Evolutionary conservation across 2,888 invertebrate species (phyloP), one percentile per base, ranked within the genome.

Genomic region (Macrosoma leucophasiata): DNA sequence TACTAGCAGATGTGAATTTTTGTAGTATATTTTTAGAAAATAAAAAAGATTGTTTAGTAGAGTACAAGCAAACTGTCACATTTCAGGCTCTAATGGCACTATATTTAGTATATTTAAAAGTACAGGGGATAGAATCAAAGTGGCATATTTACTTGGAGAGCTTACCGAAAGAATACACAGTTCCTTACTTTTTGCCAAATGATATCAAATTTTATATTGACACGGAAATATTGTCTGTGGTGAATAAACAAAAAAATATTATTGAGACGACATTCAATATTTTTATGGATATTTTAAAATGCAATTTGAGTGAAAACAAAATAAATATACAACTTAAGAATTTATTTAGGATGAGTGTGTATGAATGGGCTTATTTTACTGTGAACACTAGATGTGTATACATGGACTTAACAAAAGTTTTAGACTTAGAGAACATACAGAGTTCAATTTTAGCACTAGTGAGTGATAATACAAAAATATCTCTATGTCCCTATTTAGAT

Each of bases 311-410:
- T 68, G 68, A 46, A 41, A 52, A 58, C 86, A 84, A 40, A 31
- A 50, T 24, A 70, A 77, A 75, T 81, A 81, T 52, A 53, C 71
- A 45, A 24, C 67, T 58, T 18, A 67, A 50, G 69, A 81, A 55
- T 12, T 48, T 49, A 52, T 85, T 91, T 50, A 81, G 78, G 18
- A 70, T 86, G 36, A 64, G 84, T 17, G 59, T 72, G 25, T 95
- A 90, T 68, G 87, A 87, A 53, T 94, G 93, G 93, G 91, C 92
- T 7, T 95, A 93, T 79, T 91, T 91, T 60, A 89, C 90, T 49
- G 92, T 96, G 1, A 95, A 96, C 68, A 93, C 95, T 3, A 88
- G 96, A 60, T 91, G 92, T 58, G 91, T 96, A 10, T 95, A 90
- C 66, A 82, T 93, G 51, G 86, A 90, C 56, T 59, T 84, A 43